These are phyloP conservation scores for Zootoca vivipara DNA, from an alignment of 2,113 vertebrate species.

Conservation along the genomic window DNA sequence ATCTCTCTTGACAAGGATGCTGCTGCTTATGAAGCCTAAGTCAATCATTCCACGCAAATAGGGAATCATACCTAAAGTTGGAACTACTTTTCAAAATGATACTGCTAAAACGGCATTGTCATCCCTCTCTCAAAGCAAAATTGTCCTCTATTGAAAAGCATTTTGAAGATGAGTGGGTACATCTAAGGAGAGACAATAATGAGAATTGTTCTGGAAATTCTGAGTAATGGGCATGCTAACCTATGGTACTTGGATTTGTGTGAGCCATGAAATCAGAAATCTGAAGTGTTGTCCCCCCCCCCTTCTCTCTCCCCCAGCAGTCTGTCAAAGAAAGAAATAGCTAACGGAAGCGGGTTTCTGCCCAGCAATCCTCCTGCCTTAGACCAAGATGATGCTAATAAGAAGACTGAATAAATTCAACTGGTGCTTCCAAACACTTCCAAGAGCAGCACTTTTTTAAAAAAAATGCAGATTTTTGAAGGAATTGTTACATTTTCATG, in stretches of 20 bases:
- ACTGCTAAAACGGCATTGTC: not conserved
- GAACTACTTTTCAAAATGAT: not conserved
- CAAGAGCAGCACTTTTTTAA: not conserved
- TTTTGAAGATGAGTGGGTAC: not conserved
- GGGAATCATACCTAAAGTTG: not conserved
- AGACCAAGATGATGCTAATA: slow-evolving; percentile 13
- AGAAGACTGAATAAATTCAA: slow-evolving; percentile 38
- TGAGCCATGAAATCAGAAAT: fast-evolving
- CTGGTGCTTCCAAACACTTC: not conserved
- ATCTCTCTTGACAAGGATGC: not conserved
- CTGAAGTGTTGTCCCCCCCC: not conserved
- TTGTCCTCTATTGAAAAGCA: fast-evolving
- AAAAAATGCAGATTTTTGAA: not conserved
- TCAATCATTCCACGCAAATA: too few species aligned
- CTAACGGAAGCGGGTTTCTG: slow-evolving; percentile 33
- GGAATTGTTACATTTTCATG: slow-evolving; percentile 19
- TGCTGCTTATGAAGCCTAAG: not conserved
- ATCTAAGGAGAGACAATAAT: not conserved
- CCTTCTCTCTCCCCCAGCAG: slow-evolving; percentile 2
- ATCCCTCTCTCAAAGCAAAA: not conserved
- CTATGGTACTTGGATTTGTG: not conserved
- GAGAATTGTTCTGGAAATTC: not conserved
- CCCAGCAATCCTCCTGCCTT: slow-evolving; percentile 1
- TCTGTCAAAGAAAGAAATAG: slow-evolving; percentile 40
- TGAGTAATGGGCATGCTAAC: not conserved